Percentiles rank a stretch among this genome's conserved stretches.
Conservation (phyloP, 64 coral and sea anemone genomes). For the Orbicella faveolata region DNA sequence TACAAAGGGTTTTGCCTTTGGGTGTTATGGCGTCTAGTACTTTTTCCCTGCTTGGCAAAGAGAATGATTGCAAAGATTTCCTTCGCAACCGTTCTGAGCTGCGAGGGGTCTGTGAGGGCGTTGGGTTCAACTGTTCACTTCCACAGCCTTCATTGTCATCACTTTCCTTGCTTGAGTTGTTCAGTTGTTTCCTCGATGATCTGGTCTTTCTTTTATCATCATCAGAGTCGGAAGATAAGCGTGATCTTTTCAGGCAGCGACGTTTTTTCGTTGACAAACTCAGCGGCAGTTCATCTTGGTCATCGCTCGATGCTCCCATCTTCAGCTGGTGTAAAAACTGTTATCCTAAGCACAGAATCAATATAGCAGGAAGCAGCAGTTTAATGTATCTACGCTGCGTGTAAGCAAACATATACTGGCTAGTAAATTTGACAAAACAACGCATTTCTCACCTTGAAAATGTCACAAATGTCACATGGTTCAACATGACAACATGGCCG, state of each 20-base stretch:
- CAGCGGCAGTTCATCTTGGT: background rate
- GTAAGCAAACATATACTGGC: no score
- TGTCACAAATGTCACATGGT: background rate
- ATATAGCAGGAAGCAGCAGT: background rate
- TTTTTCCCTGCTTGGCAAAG: constrained; percentile 71
- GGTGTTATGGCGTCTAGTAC: constrained; percentile 53
- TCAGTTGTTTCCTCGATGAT: background rate
- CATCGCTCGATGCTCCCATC: constrained; percentile 16
- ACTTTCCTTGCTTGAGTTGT: background rate
- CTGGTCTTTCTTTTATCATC: background rate
- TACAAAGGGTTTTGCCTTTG: background rate
- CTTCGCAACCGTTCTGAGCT: constrained; percentile 69
- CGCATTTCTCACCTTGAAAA: background rate
- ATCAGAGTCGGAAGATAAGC: constrained; percentile 8
- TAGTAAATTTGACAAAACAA: background rate
- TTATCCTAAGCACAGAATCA: background rate
- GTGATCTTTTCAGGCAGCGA: background rate
- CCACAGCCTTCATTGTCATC: background rate
- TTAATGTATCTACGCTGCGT: no score
- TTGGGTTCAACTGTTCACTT: background rate
- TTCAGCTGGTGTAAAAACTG: background rate
- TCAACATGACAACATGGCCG: background rate
- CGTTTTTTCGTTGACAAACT: constrained; percentile 25
- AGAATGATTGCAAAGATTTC: constrained; percentile 58
- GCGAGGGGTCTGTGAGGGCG: constrained; percentile 39